phyloP scores from a whole-genome alignment of 2,888 invertebrate genomes.

The Apocheima hispidaria region DNA sequence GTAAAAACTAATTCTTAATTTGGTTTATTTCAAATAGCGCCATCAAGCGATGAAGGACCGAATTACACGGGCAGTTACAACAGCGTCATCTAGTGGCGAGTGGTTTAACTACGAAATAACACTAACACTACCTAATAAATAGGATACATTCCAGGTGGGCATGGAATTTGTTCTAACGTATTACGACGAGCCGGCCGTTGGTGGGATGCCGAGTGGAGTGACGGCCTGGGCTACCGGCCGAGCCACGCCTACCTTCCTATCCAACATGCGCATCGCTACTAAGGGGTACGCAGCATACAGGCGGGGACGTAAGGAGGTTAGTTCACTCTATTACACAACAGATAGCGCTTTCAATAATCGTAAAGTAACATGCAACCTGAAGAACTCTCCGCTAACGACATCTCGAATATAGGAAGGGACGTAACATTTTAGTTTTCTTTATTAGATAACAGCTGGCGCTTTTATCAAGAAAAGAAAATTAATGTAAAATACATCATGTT shows the following conservation, averaged over 20 bases:
- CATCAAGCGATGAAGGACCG: not conserved
- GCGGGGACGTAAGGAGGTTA: conserved; percentile 18
- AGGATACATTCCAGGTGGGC: conserved; percentile 83
- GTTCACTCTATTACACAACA: not conserved
- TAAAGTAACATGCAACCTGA: no score
- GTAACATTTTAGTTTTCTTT: not conserved
- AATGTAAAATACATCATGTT: not conserved
- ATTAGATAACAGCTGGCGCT: not conserved
- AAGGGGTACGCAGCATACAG: conserved; percentile 24
- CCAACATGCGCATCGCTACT: conserved; percentile 84
- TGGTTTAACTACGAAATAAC: not conserved
- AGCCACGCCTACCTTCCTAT: conserved; percentile 92
- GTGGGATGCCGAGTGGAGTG: conserved; percentile 90
- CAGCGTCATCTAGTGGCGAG: not conserved
- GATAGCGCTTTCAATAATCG: not conserved
- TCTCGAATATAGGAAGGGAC: no score
- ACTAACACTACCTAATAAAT: no score
- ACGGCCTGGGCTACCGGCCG: conserved; percentile 92
- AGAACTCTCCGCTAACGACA: no score
- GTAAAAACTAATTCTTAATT: no score
- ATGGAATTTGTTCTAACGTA: conserved; percentile 95
- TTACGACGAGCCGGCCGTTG: conserved; percentile 94
- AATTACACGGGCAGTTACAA: not conserved
- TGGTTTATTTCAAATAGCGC: not conserved
- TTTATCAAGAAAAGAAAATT: not conserved